phyloP scores from a whole-genome alignment of 2,888 invertebrate species.

The Lochmaea crataegi region DNA sequence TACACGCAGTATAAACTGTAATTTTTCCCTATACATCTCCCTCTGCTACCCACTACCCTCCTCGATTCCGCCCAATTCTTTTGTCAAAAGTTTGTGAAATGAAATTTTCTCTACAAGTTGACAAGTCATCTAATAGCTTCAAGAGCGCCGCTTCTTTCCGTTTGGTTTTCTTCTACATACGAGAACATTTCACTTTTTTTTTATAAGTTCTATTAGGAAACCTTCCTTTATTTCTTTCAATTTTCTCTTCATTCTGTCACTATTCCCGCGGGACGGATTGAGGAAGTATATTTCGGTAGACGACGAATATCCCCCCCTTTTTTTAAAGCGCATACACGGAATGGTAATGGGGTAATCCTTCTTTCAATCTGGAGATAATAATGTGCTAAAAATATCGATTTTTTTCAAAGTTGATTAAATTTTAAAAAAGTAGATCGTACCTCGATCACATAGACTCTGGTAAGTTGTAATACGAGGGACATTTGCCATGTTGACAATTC shows the following conservation, averaged over 20 bases:
- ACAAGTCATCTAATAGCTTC: slow-evolving; percentile 70
- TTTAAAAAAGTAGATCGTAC: background rate
- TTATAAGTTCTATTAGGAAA: slow-evolving; percentile 60
- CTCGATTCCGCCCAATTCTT: slow-evolving; percentile 70
- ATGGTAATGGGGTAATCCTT: slow-evolving; percentile 33
- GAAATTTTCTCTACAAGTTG: slow-evolving; percentile 69
- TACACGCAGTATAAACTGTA: slow-evolving; percentile 26
- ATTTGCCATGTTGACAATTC: no score
- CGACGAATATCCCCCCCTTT: slow-evolving; percentile 29
- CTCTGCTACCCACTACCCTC: slow-evolving; percentile 58
- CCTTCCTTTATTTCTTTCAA: slow-evolving; percentile 66
- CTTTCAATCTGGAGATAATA: slow-evolving; percentile 32
- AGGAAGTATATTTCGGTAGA: slow-evolving; percentile 40
- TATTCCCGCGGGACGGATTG: slow-evolving; percentile 56
- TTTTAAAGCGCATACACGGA: slow-evolving; percentile 28
- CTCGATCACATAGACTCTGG: no score
- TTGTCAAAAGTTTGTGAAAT: slow-evolving; percentile 70
- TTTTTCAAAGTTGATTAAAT: slow-evolving; percentile 24
- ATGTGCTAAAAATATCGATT: slow-evolving; percentile 21
- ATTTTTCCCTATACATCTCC: slow-evolving; percentile 46
- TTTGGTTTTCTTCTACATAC: slow-evolving; percentile 57
- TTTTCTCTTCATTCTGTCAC: slow-evolving; percentile 67
- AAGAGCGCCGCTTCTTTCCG: slow-evolving; percentile 50
- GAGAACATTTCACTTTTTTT: slow-evolving; percentile 62
- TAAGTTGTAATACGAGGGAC: no score